These are phyloP conservation scores for Oreochromis grahami DNA, from an alignment of 2,797 vertebrate species.

Conservation along the genomic window DNA sequence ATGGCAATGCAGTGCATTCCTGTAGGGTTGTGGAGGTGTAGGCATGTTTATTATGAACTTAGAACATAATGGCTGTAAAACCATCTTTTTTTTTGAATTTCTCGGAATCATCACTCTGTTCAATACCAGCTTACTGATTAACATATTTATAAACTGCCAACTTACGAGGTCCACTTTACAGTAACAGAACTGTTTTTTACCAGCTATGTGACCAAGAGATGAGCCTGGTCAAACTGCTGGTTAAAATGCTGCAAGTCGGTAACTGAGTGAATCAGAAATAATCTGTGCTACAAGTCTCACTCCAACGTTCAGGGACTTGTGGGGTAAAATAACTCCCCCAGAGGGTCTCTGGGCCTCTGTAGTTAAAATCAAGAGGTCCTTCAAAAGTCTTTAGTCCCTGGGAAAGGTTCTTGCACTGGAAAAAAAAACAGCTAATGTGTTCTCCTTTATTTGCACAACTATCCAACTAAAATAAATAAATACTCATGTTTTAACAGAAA, in stretches of 20 bases:
- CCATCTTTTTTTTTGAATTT: neutral
- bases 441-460: neutral
- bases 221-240: neutral
- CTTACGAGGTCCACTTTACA: neutral
- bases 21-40: neutral
- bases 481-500: neutral
- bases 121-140: neutral
- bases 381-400: neutral
- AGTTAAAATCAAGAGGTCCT: neutral
- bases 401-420: neutral
- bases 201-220: neutral
- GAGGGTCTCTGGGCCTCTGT: neutral
- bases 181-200: neutral
- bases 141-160: neutral
- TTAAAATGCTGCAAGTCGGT: neutral
- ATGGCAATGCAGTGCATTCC: neutral
- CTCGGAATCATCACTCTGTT: neutral
- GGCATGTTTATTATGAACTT: neutral
- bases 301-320: neutral
- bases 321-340: neutral
- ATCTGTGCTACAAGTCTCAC: neutral
- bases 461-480: neutral
- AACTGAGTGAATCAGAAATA: neutral
- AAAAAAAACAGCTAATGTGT: neutral
- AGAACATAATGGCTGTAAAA: neutral